A percentile compares a stretch with the other conserved stretches of the same genome.
phyloP scores from a whole-genome alignment of 2,888 invertebrate species.

The Andrena hattorfiana region DNA sequence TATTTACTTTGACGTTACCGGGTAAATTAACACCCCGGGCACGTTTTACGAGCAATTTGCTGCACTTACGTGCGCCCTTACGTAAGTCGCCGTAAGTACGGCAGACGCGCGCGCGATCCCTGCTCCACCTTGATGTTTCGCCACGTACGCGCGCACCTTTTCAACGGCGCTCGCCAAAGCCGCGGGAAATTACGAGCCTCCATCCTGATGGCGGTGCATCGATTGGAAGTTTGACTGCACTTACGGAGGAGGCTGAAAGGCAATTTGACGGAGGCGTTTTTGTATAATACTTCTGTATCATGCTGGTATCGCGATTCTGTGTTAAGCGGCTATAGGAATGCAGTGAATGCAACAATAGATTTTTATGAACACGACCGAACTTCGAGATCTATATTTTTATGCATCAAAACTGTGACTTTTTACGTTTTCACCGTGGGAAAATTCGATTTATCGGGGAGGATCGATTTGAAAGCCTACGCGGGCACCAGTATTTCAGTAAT shows the following conservation, averaged over 20 bases:
- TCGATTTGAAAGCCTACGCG: slow-evolving; percentile 13
- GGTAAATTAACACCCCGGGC: slow-evolving; percentile 74
- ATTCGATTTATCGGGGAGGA: slow-evolving; percentile 6
- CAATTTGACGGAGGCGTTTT: background rate
- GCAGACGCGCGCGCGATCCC: slow-evolving; percentile 58
- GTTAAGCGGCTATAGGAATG: too few relatives aligned
- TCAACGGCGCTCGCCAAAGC: slow-evolving; percentile 22
- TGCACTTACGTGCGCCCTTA: slow-evolving; percentile 74
- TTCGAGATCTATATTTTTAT: background rate
- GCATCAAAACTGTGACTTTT: background rate
- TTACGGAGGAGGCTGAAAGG: background rate
- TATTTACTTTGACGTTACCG: slow-evolving; percentile 72
- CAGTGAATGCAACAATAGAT: too few relatives aligned
- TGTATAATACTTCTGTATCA: background rate
- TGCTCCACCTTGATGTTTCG: slow-evolving; percentile 57
- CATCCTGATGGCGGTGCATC: slow-evolving; percentile 48
- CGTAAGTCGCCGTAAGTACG: slow-evolving; percentile 67
- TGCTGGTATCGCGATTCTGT: too few relatives aligned
- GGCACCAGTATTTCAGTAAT: slow-evolving; percentile 7
- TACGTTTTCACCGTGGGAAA: background rate
- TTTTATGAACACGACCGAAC: background rate
- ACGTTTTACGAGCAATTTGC: slow-evolving; percentile 80
- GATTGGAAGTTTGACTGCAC: background rate
- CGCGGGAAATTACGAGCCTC: slow-evolving; percentile 52
- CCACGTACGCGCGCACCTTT: slow-evolving; percentile 12